These are phyloP conservation scores for Acheta domesticus DNA, from an alignment of 2,888 invertebrate genomes.

Conservation along the genomic window DNA sequence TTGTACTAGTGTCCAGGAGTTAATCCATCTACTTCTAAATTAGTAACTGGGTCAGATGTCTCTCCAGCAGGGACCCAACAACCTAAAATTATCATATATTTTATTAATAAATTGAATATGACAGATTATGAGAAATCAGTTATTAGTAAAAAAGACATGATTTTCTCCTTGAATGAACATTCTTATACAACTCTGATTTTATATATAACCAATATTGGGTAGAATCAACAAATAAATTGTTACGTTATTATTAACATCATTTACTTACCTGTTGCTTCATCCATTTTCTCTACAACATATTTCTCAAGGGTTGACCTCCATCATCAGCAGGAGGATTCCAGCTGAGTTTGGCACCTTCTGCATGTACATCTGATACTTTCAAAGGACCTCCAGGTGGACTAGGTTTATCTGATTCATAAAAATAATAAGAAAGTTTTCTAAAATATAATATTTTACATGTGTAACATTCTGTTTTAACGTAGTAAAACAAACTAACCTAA, in stretches of 20 bases:
- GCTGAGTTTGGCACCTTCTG: constrained; percentile 81
- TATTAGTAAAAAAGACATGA: not conserved
- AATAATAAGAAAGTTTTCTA: not conserved
- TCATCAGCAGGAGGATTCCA: constrained; percentile 95
- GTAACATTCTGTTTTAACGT: not conserved
- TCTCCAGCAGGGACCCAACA: constrained; percentile 92
- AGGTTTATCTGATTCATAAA: constrained; percentile 64
- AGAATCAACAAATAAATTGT: not conserved
- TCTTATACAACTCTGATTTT: too few relatives aligned
- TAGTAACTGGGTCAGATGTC: constrained; percentile 79
- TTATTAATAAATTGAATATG: too few relatives aligned
- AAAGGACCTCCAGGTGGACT: constrained; percentile 88
- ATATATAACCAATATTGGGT: too few relatives aligned
- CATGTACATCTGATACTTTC: constrained; percentile 83
- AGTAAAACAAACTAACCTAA: constrained; percentile 49
- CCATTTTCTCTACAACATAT: constrained; percentile 94
- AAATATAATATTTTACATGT: not conserved
- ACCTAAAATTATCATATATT: constrained; percentile 43
- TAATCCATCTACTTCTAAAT: constrained; percentile 75
- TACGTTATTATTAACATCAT: not conserved
- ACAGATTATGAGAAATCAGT: too few relatives aligned
- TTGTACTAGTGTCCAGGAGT: constrained; percentile 94
- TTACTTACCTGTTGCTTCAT: constrained; percentile 72
- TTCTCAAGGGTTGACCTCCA: constrained; percentile 90
- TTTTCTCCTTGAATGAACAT: too few relatives aligned